Conservation (phyloP, 2,113 vertebrate species). For the Cephalopterus ornatus region DNA sequence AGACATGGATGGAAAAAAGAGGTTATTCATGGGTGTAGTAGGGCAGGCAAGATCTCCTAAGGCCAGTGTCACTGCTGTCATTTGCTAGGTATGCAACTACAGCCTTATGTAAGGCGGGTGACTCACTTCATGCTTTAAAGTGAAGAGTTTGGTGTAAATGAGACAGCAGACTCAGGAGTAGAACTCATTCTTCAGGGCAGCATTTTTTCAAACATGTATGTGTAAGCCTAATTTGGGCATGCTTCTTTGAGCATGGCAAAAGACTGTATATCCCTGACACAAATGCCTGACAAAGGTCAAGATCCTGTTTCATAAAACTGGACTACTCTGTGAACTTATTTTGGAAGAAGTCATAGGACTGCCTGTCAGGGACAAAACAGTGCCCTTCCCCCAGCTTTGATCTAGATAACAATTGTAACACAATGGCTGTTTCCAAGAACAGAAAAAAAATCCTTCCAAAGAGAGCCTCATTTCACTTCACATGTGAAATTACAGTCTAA, state of each 20-base stretch:
- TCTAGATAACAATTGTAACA: not conserved
- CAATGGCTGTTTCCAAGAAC: not conserved
- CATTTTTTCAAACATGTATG: not conserved
- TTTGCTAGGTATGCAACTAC: not conserved
- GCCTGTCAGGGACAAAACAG: not conserved
- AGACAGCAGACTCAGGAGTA: not conserved
- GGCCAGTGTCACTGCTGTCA: not conserved
- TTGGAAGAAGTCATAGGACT: not conserved
- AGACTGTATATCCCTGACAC: not conserved
- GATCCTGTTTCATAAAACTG: not conserved
- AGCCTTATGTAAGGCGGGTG: not conserved
- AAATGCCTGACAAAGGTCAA: not conserved
- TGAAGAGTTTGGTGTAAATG: not conserved
- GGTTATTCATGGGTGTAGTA: accelerated
- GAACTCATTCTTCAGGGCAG: not conserved
- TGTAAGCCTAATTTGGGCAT: not conserved
- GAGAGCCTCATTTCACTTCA: not conserved
- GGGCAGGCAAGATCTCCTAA: not conserved
- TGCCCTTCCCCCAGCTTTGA: not conserved
- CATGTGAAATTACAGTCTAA: not conserved
- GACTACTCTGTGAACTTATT: not conserved
- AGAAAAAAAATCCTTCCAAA: not conserved
- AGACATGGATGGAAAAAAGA: not conserved
- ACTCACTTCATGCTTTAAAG: not conserved
- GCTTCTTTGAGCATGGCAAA: not conserved